Percentiles rank a stretch among this genome's conserved stretches.
Conservation (phyloP, 2,888 invertebrate genomes). For the Taphrorychus bicolor region DNA sequence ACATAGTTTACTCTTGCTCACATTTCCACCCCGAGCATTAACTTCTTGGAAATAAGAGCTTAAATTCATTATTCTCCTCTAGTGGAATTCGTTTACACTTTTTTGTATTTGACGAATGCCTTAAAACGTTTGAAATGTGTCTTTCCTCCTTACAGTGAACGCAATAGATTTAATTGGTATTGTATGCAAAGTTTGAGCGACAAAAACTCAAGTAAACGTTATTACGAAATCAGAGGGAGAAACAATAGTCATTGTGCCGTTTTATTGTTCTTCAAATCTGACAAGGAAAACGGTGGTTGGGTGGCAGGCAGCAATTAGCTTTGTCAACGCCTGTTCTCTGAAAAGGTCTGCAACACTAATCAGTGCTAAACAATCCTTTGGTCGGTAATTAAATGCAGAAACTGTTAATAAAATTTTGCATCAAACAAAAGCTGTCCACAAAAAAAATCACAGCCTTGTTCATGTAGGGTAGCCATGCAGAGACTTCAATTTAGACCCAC, state of each 20-base stretch:
- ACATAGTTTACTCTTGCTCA: not conserved
- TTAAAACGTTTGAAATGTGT: not conserved
- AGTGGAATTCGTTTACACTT: not conserved
- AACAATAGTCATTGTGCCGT: not conserved
- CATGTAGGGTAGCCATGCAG: too few species aligned
- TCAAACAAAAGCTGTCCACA: not conserved
- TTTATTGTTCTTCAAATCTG: not conserved
- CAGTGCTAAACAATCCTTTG: not conserved
- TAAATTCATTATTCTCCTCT: not conserved
- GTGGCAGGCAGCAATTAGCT: not conserved
- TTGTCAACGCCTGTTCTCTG: not conserved
- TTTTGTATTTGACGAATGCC: not conserved
- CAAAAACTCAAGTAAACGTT: not conserved
- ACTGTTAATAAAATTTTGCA: not conserved
- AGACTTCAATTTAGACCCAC: too few species aligned
- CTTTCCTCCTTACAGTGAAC: not conserved
- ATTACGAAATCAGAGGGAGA: not conserved
- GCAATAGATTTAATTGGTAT: not conserved
- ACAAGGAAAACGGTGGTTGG: not conserved
- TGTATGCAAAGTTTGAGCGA: not conserved
- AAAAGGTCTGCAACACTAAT: not conserved
- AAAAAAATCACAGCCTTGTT: too few species aligned
- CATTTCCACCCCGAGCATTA: not conserved
- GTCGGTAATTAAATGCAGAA: not conserved
- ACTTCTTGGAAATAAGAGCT: not conserved